These are phyloP conservation scores for Drosophila longiperda DNA, from an alignment of 2,888 invertebrate genomes.

Conservation along the genomic window DNA sequence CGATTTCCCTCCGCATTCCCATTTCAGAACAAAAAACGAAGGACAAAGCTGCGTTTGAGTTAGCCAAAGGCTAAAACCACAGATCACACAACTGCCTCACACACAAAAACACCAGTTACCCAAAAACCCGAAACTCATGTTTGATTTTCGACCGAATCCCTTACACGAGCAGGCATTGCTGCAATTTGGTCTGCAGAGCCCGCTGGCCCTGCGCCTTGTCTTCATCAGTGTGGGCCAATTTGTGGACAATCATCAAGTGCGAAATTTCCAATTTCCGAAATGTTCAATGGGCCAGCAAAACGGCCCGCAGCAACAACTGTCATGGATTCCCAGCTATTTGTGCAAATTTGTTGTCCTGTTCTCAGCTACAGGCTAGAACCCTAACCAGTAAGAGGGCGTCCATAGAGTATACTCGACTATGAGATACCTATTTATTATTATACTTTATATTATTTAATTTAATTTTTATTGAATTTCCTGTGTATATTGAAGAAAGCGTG, in stretches of 20 bases:
- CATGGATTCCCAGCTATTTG: slow-evolving; percentile 60
- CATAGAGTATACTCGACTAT: too few species aligned
- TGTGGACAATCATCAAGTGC: slow-evolving; percentile 79
- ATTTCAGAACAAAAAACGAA: slow-evolving; percentile 6
- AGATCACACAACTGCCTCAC: slow-evolving; percentile 15
- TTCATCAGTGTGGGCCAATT: slow-evolving; percentile 70
- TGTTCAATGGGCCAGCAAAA: slow-evolving; percentile 85
- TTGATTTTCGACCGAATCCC: slow-evolving; percentile 34
- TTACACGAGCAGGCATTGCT: slow-evolving; percentile 21
- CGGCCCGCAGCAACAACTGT: slow-evolving; percentile 70
- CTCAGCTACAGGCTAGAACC: slow-evolving; percentile 32
- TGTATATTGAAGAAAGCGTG: neutral
- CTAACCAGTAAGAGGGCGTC: neutral
- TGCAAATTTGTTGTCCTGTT: slow-evolving; percentile 58
- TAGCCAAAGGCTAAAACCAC: slow-evolving; percentile 62
- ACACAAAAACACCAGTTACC: slow-evolving; percentile 8
- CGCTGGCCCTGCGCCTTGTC: slow-evolving; percentile 44
- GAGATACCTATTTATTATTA: neutral
- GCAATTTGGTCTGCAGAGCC: slow-evolving; percentile 18
- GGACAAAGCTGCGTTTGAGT: slow-evolving; percentile 41
- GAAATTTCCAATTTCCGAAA: slow-evolving; percentile 86
- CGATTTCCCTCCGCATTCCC: neutral
- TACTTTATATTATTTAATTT: neutral
- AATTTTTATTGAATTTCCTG: neutral
- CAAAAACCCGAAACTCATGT: slow-evolving; percentile 36